Percentiles rank a stretch among this genome's conserved stretches.
phyloP scores from a whole-genome alignment of 2,797 vertebrate species.

The Poecile montanus region DNA sequence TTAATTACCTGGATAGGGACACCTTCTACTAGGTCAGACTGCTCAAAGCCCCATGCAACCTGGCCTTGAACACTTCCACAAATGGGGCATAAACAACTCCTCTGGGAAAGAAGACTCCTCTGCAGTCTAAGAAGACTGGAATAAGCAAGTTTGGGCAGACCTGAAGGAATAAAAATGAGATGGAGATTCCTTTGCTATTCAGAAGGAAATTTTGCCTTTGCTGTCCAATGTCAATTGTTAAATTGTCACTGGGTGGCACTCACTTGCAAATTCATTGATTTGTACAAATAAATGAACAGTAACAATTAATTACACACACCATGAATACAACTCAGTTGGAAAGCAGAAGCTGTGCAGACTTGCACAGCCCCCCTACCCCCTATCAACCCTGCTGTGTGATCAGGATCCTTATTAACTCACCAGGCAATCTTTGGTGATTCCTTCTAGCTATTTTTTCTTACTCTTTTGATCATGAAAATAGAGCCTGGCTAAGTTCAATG shows the following conservation, averaged over 20 bases:
- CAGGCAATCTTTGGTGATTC: constrained; percentile 6
- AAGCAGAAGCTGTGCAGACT: constrained; percentile 5
- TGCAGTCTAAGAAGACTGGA: background rate
- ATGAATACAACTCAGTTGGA: constrained; percentile 1
- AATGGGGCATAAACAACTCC: background rate
- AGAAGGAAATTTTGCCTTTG: background rate
- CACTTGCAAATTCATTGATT: constrained; percentile 52
- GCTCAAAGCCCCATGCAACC: background rate
- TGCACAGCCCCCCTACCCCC: background rate
- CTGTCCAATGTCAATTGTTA: constrained; percentile 8
- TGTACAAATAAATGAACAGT: constrained; percentile 65
- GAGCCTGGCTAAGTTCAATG: background rate
- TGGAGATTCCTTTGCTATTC: background rate
- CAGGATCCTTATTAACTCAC: constrained; percentile 22
- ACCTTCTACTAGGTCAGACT: background rate
- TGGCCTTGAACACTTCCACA: background rate
- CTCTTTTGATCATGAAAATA: background rate
- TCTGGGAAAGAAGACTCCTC: background rate
- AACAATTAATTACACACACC: constrained; percentile 68
- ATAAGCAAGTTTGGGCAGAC: background rate
- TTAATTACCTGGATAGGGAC: background rate
- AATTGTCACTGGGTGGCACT: constrained; percentile 52
- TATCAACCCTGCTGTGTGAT: background rate
- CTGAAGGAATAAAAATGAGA: background rate
- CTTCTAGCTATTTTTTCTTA: background rate